A percentile compares a stretch with the other conserved stretches of the same genome.
Conservation (phyloP, 2,888 invertebrate species). For the Myopa testacea region DNA sequence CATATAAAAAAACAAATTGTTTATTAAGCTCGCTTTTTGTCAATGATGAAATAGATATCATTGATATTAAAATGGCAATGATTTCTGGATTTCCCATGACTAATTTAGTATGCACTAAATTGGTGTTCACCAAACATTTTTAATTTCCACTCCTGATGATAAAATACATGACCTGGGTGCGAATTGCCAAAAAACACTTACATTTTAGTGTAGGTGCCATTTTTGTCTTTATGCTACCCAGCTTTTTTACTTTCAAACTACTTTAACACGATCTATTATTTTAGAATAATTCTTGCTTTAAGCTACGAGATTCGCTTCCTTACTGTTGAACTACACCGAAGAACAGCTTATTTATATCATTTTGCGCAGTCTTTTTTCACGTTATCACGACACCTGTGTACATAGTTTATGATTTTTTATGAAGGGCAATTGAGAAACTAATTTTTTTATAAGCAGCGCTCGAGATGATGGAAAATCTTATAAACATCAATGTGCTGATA, state of each 20-base stretch:
- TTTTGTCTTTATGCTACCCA: background rate
- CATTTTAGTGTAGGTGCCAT: background rate
- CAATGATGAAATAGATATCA: background rate
- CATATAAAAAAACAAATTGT: background rate
- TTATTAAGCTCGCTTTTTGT: background rate
- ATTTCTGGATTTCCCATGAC: background rate
- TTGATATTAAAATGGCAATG: too few relatives aligned
- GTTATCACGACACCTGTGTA: background rate
- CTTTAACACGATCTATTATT: background rate
- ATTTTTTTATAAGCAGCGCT: too few relatives aligned
- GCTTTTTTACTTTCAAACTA: background rate
- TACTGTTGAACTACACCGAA: background rate
- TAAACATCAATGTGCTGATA: too few relatives aligned
- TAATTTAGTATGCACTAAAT: too few relatives aligned
- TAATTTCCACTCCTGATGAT: too few relatives aligned
- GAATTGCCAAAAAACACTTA: background rate
- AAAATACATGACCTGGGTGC: too few relatives aligned
- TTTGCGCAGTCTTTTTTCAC: background rate
- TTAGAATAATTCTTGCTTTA: background rate
- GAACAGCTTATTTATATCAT: constrained; percentile 3
- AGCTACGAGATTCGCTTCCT: background rate
- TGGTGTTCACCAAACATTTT: too few relatives aligned
- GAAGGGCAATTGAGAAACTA: too few relatives aligned
- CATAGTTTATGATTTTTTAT: background rate
- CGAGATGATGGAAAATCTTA: too few relatives aligned